A percentile compares a stretch with the other conserved stretches of the same genome.
Evolutionary conservation across 1,140 invertebrate species (phyloP).

Genomic region (Hylaeus volcanicus): DNA sequence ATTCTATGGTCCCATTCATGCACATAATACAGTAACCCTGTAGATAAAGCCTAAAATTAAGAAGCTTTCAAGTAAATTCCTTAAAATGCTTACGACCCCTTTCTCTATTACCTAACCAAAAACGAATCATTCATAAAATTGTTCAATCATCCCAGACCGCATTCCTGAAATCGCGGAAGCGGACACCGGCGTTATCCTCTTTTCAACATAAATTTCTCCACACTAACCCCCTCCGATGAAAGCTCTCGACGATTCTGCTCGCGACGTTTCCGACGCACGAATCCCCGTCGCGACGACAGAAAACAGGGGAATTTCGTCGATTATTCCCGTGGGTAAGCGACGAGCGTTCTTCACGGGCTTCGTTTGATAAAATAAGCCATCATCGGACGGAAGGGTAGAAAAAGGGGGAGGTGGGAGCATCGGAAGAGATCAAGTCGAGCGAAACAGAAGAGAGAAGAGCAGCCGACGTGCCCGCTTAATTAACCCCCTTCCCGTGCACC

Average conservation of each 20-base stretch:
- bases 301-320: slow-evolving; percentile 6
- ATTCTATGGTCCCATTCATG: no score
- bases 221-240: not conserved
- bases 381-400: not conserved
- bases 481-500: slow-evolving; percentile 31
- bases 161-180: no score
- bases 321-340: not conserved
- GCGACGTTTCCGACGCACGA: not conserved
- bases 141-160: no score
- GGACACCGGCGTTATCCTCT: no score
- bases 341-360: not conserved
- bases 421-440: slow-evolving; percentile 4
- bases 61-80: no score
- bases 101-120: no score
- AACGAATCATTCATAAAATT: no score
- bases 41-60: no score
- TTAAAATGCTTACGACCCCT: no score
- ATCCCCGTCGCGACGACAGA: not conserved
- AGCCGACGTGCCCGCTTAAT: slow-evolving; percentile 36
- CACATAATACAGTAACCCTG: no score
- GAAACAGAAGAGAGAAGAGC: slow-evolving; percentile 7
- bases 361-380: slow-evolving; percentile 45
- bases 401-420: not conserved
- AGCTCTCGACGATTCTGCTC: not conserved
- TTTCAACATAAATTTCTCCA: no score